Evolutionary conservation across 2,797 vertebrate species (phyloP), one percentile per base, ranked within the genome.

Genomic region (Sebastes paucispinis): DNA sequence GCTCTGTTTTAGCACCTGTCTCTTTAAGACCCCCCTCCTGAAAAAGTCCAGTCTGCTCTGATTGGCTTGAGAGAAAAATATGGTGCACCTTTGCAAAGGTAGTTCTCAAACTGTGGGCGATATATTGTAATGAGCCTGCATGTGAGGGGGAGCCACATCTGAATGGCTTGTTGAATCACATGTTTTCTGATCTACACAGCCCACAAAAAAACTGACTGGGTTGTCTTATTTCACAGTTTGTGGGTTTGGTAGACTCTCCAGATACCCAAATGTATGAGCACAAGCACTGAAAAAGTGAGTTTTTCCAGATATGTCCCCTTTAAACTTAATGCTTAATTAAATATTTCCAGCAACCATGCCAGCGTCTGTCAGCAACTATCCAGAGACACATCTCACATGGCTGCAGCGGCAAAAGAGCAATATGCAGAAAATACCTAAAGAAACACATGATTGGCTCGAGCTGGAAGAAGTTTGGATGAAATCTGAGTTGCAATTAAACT

Each of bases 401-500:
- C 58, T 73, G 57, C 76, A 80, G 79, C 4, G 4, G 69, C 52
- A 27, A 12, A 62, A 57, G 54, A 74, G 12, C 65, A 65, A 47
- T 32, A 58, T 39, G 43, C 3, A 69, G 57, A 64, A 81, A 8
- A 57, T 14, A 68, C 3, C 6, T 24, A 0, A 72, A 31, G 50
- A 55, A 54, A 54, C 24, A 75, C 2, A 0, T 36, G 36, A 73
- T 66, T 52, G 52, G 66, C 60, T 75, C 47, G 57, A 62, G 6
- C 27, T 55, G 57, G 18, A 75, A 58, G 22, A 80, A 39, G 47
- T 14, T 20, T 31, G 11, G 29, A 72, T 39, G 36, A 57, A 47
- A 39, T 59, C 12, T 64, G 9, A 79, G 59, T 59, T 75, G 82
- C 69, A 70, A 54, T 59, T 39, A 27, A 79, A 82, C 13, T 8